Percentiles rank a stretch among this genome's conserved stretches.
phyloP scores from a whole-genome alignment of 2,888 invertebrate genomes.

The Heliconius ismenius region DNA sequence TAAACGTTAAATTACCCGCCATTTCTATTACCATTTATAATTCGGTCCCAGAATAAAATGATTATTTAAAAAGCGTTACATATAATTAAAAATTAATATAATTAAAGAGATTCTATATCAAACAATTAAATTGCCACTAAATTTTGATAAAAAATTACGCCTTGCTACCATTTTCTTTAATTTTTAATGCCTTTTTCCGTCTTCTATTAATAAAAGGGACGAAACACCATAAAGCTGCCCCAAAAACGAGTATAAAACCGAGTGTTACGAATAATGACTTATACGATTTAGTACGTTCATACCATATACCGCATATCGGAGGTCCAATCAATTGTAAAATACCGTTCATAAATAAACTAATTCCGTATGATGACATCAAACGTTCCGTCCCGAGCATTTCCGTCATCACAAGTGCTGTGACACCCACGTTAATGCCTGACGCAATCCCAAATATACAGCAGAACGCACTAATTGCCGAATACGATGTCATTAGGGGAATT shows the following conservation, averaged over 20 bases:
- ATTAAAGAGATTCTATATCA: constrained; percentile 7
- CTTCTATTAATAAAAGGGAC: constrained; percentile 85
- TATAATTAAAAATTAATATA: neutral
- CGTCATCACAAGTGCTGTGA: constrained; percentile 93
- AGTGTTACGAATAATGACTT: constrained; percentile 87
- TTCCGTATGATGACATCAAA: constrained; percentile 92
- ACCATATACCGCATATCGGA: constrained; percentile 90
- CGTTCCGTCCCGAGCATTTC: constrained; percentile 92
- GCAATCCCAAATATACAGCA: constrained; percentile 91
- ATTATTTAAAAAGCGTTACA: constrained; percentile 11
- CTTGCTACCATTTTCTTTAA: constrained; percentile 41
- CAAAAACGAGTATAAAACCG: constrained; percentile 87
- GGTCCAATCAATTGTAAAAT: constrained; percentile 91
- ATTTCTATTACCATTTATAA: neutral
- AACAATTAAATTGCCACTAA: neutral
- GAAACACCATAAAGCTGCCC: constrained; percentile 88
- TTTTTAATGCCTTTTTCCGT: constrained; percentile 53
- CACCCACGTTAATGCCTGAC: constrained; percentile 92
- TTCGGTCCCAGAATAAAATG: constrained; percentile 24
- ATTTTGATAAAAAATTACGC: constrained; percentile 16
- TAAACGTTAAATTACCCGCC: constrained; percentile 3
- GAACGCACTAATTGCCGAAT: constrained; percentile 84
- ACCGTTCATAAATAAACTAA: constrained; percentile 92
- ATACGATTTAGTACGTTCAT: constrained; percentile 84
- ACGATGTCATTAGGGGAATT: constrained; percentile 86